phyloP scores from a whole-genome alignment of 92 coral and sea anemone genomes.

The Montipora capitata region DNA sequence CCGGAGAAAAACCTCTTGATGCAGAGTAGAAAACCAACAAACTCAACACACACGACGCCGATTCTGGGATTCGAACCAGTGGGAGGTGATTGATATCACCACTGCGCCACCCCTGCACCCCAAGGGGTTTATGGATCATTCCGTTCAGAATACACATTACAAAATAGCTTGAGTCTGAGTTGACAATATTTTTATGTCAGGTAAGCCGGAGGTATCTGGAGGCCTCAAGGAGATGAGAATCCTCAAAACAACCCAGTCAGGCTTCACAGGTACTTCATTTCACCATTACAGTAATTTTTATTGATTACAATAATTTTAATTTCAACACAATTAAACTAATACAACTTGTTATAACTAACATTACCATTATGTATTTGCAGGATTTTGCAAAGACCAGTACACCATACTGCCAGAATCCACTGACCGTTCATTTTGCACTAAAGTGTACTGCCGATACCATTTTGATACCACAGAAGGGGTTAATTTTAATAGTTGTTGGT shows the following conservation, averaged over 20 bases:
- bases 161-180: too few species aligned
- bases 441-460: slow-evolving; percentile 79
- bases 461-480: slow-evolving; percentile 76
- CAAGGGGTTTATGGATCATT: too few species aligned
- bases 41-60: too few species aligned
- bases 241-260: slow-evolving; percentile 88
- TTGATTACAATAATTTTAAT: too few species aligned
- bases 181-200: slow-evolving; percentile 17
- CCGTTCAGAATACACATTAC: too few species aligned
- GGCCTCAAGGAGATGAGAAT: slow-evolving; percentile 83
- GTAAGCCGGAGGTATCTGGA: slow-evolving; percentile 80
- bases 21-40: too few species aligned
- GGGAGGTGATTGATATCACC: too few species aligned
- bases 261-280: slow-evolving; percentile 71
- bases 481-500: slow-evolving; percentile 79
- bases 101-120: too few species aligned
- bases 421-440: slow-evolving; percentile 85
- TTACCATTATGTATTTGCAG: slow-evolving; percentile 32
- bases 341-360: too few species aligned
- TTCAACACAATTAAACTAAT: background rate
- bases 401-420: slow-evolving; percentile 81
- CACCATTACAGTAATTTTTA: too few species aligned
- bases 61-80: too few species aligned
- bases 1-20: too few species aligned
- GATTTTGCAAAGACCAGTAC: slow-evolving; percentile 82